phyloP scores from a whole-genome alignment of 2,797 vertebrate genomes.

The Esox lucius region DNA sequence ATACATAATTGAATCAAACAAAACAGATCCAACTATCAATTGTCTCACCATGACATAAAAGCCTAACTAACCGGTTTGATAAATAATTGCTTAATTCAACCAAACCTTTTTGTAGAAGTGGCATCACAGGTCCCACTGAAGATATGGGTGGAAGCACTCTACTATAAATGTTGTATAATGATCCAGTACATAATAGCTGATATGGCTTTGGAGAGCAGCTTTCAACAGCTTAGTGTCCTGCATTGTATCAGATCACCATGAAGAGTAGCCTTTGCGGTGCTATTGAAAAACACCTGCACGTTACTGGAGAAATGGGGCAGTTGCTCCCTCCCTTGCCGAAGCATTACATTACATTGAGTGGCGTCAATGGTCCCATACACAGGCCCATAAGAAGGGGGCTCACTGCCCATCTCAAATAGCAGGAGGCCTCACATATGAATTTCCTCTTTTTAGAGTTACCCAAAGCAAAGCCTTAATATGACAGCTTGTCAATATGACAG shows the following conservation, averaged over 20 bases:
- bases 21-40: not conserved
- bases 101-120: not conserved
- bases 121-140: not conserved
- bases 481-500: conserved; percentile 68
- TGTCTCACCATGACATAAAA: not conserved
- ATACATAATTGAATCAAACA: too few species aligned
- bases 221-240: conserved; percentile 1
- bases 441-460: conserved; percentile 34
- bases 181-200: not conserved
- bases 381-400: conserved; percentile 13
- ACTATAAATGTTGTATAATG: not conserved
- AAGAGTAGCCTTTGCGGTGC: not conserved
- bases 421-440: conserved; percentile 52
- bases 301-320: conserved; percentile 1
- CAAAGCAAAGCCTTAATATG: conserved; percentile 49
- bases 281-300: conserved; percentile 49
- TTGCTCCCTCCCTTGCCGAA: conserved; percentile 16
- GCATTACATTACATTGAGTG: conserved; percentile 22
- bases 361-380: conserved; percentile 21
- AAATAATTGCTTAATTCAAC: not conserved
- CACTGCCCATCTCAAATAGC: conserved; percentile 66
- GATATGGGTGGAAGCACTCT: not conserved
- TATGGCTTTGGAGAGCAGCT: not conserved
- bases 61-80: not conserved
- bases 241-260: not conserved